phyloP scores from a whole-genome alignment of 2,888 invertebrate species.

The Lithophane semibrunnea region DNA sequence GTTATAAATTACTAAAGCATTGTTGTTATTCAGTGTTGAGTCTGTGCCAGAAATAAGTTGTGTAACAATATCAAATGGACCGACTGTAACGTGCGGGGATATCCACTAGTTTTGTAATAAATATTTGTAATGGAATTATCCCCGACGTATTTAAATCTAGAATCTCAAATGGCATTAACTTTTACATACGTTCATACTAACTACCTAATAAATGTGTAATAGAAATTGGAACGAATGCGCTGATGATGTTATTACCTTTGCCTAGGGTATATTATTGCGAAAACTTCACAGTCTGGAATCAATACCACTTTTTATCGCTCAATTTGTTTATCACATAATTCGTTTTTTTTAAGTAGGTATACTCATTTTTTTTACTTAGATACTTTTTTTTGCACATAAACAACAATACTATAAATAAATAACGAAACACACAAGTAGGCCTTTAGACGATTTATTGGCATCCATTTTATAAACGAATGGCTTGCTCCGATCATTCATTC shows the following conservation, averaged over 20 bases:
- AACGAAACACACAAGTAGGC: slow-evolving; percentile 42
- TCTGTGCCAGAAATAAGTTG: slow-evolving; percentile 48
- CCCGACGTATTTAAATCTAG: neutral
- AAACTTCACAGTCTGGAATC: neutral
- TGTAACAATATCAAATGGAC: slow-evolving; percentile 31
- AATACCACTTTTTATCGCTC: neutral
- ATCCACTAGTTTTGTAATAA: neutral
- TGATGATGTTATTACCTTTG: neutral
- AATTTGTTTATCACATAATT: neutral
- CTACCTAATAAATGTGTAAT: neutral
- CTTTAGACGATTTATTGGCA: slow-evolving; percentile 52
- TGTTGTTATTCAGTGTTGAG: slow-evolving; percentile 60
- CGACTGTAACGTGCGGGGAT: neutral
- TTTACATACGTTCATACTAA: neutral
- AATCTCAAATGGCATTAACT: neutral
- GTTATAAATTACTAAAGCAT: slow-evolving; percentile 58
- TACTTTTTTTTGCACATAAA: slow-evolving; percentile 22
- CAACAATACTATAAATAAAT: slow-evolving; percentile 51
- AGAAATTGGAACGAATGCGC: too few relatives aligned
- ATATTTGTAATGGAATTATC: too few relatives aligned
- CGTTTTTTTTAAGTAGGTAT: neutral
- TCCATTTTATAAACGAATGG: slow-evolving; percentile 49
- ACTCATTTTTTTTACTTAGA: neutral
- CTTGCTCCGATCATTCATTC: slow-evolving; percentile 44
- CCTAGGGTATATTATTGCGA: neutral